Percentiles rank a stretch among this genome's conserved stretches.
phyloP scores from a whole-genome alignment of 64 coral and sea anemone species.

The Montipora foliosa region DNA sequence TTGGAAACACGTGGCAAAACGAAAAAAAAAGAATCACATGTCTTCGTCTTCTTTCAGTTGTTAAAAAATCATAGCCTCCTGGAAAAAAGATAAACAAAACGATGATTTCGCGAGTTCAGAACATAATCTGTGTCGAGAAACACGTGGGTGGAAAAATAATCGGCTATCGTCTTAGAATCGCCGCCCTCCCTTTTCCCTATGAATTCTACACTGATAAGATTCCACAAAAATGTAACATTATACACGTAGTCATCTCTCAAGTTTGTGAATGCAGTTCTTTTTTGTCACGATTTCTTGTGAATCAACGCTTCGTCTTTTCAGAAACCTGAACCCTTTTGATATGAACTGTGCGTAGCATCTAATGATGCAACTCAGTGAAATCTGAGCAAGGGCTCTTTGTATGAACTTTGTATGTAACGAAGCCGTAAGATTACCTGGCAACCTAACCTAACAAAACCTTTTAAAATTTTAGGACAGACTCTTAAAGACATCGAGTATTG shows the following conservation, averaged over 20 bases:
- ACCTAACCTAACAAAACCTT: neutral
- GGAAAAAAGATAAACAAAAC: neutral
- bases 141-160: neutral
- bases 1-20: neutral
- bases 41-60: too few relatives aligned
- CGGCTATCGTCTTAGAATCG: neutral
- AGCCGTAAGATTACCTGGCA: neutral
- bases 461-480: neutral
- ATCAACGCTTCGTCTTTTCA: neutral
- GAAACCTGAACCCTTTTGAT: too few relatives aligned
- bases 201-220: neutral
- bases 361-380: too few relatives aligned
- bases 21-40: too few relatives aligned
- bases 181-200: neutral
- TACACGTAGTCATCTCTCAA: neutral
- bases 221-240: neutral
- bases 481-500: too few relatives aligned
- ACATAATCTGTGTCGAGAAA: neutral
- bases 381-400: too few relatives aligned
- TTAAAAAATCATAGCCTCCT: neutral
- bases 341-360: too few relatives aligned
- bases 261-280: neutral
- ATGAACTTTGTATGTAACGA: neutral
- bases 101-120: too few relatives aligned
- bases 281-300: neutral